Evolutionary conservation across 23 tunicate species (phyloP), one percentile per base, ranked within the genome.

Genomic region (Halocynthia aurantium): DNA sequence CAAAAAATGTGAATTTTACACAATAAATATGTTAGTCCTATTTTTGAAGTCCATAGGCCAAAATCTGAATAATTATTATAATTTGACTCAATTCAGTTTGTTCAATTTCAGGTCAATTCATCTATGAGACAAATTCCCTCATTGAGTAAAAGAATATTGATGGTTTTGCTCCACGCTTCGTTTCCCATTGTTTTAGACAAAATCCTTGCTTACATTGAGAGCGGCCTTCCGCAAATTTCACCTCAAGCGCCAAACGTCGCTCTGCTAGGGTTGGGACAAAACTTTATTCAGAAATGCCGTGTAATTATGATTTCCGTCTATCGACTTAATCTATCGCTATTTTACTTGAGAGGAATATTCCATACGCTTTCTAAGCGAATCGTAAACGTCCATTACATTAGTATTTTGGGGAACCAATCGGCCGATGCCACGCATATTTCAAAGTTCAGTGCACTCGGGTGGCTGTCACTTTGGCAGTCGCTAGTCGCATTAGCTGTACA

Each of bases 311-410:
- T 76, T 51, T 76, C 81, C 17, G 8, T 81, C 57, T 79, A 86
- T 57, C 78, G 84, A 19, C 55, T 86, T 6, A 85, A 86, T 70
- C 76, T 86, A 19, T 86, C 92, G 10, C 10, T 81, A 7, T 86
- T 86, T 68, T 86, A 86, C 70, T 51, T 86, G 55, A 40, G 68
- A 81, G 76, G 61, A 9, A 61, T 81, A 18, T 81, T 63, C 66
- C 73, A 68, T 72, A 81, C 92, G 12, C 58, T 86, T 57, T 76
- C 92, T 56, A 86, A 86, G 53, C 80, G 92, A 50, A 8, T 81
- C 69, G 69, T 77, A 6, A 72, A 22, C 22, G 70, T 86, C 11
- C 67, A 81, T 51, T 86, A 86, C 69, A 70, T 81, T 40, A 86
- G 76, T 52, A 81, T 68, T 69, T 52, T 67, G 7, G 21, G 50